Evolutionary conservation across 2,888 invertebrate species (phyloP), one percentile per base, ranked within the genome.

Genomic region (Hetaerina titia): DNA sequence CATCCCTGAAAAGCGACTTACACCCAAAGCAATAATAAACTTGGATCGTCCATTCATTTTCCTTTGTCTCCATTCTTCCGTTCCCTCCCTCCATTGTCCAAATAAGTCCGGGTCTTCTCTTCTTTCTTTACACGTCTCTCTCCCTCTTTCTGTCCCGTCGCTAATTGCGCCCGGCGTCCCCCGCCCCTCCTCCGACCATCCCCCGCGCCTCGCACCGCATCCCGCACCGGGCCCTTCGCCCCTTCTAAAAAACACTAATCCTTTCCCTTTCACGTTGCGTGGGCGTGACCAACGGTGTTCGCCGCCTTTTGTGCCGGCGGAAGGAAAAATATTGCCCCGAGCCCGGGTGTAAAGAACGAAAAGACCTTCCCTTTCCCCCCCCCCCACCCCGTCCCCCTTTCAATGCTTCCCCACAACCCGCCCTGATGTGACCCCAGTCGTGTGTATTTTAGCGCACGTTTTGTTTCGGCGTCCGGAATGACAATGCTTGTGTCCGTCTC

Each of bases 271-370:
- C 81, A 9, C 81, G 22, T 31, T 81, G 81, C 81, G 81, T 31
- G 81, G 81, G 81, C 81, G 81, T 81, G 81, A 81, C 81, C 81
- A 9, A 11, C 22, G 81, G n/a, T 11, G 11, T 31, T 81, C 81
- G n/a, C 31, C 81, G 81, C 81, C 81, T 31, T 81, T 81, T 81
- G 31, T 81, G 15, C 81, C 8, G 69, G 81, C 69, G 81, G 81
- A 22, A 25, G 81, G 81, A 81, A 81, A 81, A 81, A 81, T 81
- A 81, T 81, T 31, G 2, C 81, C 81, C 81, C 69, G 69, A 69
- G n/a, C 69, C 22, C 69, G 31, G 81, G 19, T 81, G 22, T 81
- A 81, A 81, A 81, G 81, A 81, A 81, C 11, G 81, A 31, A 81
- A 22, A 81, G 81, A 13, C 81, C 31, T 13, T n/a, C 31, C 69